Base-by-base conservation (phyloP, 2,113 vertebrate genomes). In the Clarias macrocephalus region DNA sequence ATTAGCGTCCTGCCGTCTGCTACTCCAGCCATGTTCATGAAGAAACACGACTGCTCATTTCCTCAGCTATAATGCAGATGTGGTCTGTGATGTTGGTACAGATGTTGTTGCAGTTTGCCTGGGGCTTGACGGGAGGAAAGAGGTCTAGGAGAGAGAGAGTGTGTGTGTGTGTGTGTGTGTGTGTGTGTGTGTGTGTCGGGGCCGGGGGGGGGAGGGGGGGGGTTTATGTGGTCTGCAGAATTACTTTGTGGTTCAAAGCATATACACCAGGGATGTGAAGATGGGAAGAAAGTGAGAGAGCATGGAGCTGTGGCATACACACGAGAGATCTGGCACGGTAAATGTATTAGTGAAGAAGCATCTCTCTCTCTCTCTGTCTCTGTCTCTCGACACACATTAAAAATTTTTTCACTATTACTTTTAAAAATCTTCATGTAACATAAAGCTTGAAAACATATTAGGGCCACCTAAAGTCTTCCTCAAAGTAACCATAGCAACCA, bases 81-180 rank as follows among this genome's bases (percentile, higher is more conserved):
- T 73, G 72, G 37, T 57, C 15, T 42, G 21, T 10, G 52, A 82
- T 85, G 83, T 85, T 11, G 73, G 16, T 33, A 62, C 56, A 30
- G 72, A 62, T 86, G 88, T 82, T 85, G 77, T 77, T 70, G 48
- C 77, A 77, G 63, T 89, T 86, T 84, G 66, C 8, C 59, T 33
- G 6, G 4, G 72, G 65, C 80, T 23, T 70, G 73, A 86, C 62
- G 72, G 73, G 56, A 81, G 79, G 33, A 81, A 42, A 42, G 57
- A 19, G 28, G 19, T 60, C 54, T 52, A 68, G 42, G 59, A 37
- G 48, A 65, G 62, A 56, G 80, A n/a, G n/a, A n/a, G n/a, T n/a
- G n/a, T n/a, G n/a, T n/a, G n/a, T n/a, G n/a, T n/a, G n/a, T 73
- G 63, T 1, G 15, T 57, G 30, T n/a, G 59, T 80, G 80, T 72